phyloP scores from a whole-genome alignment of 35 echinoderm and acorn worm genomes.

The Acanthaster planci region DNA sequence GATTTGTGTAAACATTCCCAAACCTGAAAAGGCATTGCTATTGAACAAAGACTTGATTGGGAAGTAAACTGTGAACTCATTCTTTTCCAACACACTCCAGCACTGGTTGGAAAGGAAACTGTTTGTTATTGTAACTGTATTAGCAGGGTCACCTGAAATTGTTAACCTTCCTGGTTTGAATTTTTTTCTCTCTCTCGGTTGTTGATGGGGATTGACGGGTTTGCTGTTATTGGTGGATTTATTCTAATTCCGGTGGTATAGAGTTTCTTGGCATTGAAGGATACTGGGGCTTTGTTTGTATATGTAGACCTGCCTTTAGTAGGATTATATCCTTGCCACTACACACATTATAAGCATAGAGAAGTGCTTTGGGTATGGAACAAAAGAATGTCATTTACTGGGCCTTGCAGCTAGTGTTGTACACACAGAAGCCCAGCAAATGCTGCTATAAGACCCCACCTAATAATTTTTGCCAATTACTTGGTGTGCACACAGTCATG shows the following conservation, averaged over 20 bases:
- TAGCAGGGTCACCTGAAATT: slow-evolving; percentile 15
- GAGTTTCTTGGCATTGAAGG: neutral
- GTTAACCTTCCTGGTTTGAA: neutral
- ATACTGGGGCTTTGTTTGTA: slow-evolving; percentile 7
- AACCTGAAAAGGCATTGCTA: neutral
- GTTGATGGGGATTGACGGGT: slow-evolving; percentile 13
- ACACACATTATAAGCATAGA: neutral
- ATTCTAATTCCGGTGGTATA: neutral
- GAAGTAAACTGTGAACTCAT: neutral
- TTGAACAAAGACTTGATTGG: neutral
- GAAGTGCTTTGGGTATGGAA: no score
- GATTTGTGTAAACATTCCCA: neutral
- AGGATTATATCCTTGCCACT: neutral
- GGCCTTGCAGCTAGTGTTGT: no score
- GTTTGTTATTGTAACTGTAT: slow-evolving; percentile 29
- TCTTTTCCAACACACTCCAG: neutral
- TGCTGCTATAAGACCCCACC: no score
- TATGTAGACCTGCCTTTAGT: neutral
- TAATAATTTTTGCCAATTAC: no score
- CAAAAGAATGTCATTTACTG: no score
- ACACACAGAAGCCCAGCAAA: no score
- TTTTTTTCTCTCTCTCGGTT: neutral
- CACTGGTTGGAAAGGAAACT: neutral
- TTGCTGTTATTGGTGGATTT: slow-evolving; percentile 16
- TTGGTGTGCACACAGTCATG: no score